These are phyloP conservation scores for Hyles euphorbiae DNA, from an alignment of 1,140 invertebrate species.

Conservation along the genomic window DNA sequence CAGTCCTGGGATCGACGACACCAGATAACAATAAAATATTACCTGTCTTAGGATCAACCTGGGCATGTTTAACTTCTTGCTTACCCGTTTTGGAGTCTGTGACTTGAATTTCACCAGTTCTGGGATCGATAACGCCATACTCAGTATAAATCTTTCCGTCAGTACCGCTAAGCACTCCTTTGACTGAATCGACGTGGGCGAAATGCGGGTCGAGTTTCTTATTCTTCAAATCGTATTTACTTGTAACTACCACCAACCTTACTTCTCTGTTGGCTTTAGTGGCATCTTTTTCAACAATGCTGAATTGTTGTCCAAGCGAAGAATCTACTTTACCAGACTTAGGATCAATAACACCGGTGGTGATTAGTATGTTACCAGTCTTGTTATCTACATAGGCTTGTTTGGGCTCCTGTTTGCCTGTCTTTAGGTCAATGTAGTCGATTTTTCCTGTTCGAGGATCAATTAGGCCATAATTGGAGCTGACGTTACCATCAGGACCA, in stretches of 20 bases:
- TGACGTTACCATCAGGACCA: constrained; percentile 72
- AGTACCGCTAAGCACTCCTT: constrained; percentile 75
- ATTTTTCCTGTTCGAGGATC: constrained; percentile 75
- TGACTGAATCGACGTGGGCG: constrained; percentile 75
- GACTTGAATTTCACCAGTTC: constrained; percentile 73
- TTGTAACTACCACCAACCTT: constrained; percentile 75
- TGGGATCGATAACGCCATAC: constrained; percentile 77
- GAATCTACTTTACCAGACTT: constrained; percentile 76
- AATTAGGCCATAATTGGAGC: constrained; percentile 76
- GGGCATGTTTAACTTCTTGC: constrained; percentile 70
- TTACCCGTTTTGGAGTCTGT: constrained; percentile 76
- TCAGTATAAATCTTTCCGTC: constrained; percentile 77
- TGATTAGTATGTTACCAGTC: constrained; percentile 76
- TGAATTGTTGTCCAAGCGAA: constrained; percentile 74
- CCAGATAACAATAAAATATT: constrained; percentile 76
- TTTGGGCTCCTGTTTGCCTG: constrained; percentile 75
- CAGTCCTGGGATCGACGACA: constrained; percentile 75
- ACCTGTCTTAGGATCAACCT: constrained; percentile 76
- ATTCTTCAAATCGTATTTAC: constrained; percentile 76
- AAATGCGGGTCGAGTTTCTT: constrained; percentile 76
- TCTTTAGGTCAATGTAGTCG: constrained; percentile 75
- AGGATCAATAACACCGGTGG: constrained; percentile 74
- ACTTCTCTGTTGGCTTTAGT: constrained; percentile 76
- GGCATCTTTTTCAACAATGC: constrained; percentile 75
- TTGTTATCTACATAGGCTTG: constrained; percentile 76